Conservation (phyloP, 2,888 invertebrate species). For the Scaptomyza reducta region DNA sequence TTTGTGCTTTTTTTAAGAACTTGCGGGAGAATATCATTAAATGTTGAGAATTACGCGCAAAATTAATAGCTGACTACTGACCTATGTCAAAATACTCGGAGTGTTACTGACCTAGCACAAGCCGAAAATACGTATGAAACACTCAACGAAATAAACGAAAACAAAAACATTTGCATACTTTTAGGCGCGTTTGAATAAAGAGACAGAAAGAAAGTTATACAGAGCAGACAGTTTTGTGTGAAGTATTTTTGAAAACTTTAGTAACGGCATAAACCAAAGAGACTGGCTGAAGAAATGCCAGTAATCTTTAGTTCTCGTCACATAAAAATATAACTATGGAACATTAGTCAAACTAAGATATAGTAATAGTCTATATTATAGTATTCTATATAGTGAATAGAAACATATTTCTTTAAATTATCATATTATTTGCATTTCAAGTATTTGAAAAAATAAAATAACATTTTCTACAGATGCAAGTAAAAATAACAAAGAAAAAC, state of each 20-base stretch:
- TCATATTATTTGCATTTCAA: constrained; percentile 57
- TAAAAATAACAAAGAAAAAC: constrained; percentile 17
- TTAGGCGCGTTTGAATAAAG: constrained; percentile 28
- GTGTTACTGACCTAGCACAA: constrained; percentile 62
- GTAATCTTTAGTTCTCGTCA: neutral
- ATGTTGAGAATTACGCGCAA: constrained; percentile 13
- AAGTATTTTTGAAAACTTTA: constrained; percentile 6
- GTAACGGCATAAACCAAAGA: constrained; percentile 9
- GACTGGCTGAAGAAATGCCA: constrained; percentile 20
- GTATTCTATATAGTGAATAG: constrained; percentile 15
- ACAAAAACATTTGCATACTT: constrained; percentile 36
- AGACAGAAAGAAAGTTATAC: constrained; percentile 12
- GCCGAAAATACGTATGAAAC: constrained; percentile 1
- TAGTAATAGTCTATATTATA: neutral
- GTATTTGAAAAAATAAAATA: constrained; percentile 13
- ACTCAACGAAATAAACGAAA: constrained; percentile 26
- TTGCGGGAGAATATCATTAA: constrained; percentile 7
- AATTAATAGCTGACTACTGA: constrained; percentile 50
- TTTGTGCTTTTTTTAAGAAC: constrained; percentile 35
- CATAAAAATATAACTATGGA: constrained; percentile 5
- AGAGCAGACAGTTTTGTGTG: constrained; percentile 14
- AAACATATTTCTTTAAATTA: constrained; percentile 30
- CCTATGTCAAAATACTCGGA: constrained; percentile 48
- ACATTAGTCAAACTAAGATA: constrained; percentile 13
- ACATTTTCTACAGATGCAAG: constrained; percentile 29